Conservation (phyloP, 2,888 invertebrate genomes). For the Tipula helvola region DNA sequence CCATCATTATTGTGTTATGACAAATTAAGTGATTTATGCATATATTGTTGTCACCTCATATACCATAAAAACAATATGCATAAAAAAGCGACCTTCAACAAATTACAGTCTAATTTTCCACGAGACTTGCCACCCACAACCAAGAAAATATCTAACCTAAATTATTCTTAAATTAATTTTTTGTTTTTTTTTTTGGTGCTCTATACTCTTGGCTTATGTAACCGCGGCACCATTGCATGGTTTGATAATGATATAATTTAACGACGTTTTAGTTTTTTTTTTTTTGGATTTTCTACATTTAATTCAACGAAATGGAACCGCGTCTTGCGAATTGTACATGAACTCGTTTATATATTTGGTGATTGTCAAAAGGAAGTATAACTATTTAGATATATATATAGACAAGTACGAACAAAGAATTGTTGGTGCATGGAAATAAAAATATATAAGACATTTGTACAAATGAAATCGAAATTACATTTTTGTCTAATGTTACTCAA, state of each 20-base stretch:
- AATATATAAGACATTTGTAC: neutral
- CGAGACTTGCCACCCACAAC: neutral
- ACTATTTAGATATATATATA: neutral
- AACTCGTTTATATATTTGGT: neutral
- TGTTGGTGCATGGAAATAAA: neutral
- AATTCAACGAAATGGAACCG: neutral
- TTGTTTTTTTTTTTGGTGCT: neutral
- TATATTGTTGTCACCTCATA: neutral
- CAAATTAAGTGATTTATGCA: neutral
- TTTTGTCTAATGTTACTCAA: neutral
- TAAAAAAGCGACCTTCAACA: neutral
- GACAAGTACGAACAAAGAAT: neutral
- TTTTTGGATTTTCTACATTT: neutral
- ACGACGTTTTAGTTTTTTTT: neutral
- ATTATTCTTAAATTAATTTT: neutral
- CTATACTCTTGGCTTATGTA: neutral
- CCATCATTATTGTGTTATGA: slow-evolving; percentile 4
- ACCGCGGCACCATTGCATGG: neutral
- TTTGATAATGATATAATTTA: neutral
- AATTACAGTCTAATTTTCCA: neutral
- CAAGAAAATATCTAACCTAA: neutral
- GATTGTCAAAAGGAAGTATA: neutral
- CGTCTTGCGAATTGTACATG: neutral
- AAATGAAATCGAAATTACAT: neutral
- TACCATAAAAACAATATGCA: neutral